phyloP scores from a whole-genome alignment of 2,797 vertebrate genomes.

The Falco columbarius region DNA sequence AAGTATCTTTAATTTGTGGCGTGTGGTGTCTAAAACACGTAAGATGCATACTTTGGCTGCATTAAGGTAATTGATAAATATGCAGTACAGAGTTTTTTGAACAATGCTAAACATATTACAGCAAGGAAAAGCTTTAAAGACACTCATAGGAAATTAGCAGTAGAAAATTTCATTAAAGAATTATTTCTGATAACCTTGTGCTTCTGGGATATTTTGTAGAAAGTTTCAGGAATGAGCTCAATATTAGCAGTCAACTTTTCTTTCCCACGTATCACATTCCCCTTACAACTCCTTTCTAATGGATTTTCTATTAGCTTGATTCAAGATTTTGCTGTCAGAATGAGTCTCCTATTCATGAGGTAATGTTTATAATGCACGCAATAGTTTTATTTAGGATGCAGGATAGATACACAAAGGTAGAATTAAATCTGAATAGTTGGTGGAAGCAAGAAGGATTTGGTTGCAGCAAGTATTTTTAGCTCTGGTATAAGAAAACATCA shows the following conservation, averaged over 20 bases:
- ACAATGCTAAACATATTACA: neutral
- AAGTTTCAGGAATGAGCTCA: neutral
- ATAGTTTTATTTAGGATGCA: neutral
- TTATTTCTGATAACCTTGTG: neutral
- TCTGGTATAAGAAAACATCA: neutral
- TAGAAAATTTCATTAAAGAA: neutral
- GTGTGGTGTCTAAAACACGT: neutral
- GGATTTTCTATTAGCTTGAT: neutral
- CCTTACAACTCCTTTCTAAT: neutral
- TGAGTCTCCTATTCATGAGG: neutral
- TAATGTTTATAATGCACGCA: neutral
- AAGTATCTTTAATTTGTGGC: neutral
- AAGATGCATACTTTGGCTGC: neutral
- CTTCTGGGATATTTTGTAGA: neutral
- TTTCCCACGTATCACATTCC: neutral
- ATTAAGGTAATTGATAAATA: neutral
- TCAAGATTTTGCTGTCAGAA: neutral
- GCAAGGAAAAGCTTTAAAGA: neutral
- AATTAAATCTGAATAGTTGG: neutral
- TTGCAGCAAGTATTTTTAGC: slow-evolving; percentile 11
- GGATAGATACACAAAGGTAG: neutral
- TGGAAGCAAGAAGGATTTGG: neutral
- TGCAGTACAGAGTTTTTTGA: neutral
- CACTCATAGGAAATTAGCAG: neutral
- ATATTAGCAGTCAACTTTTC: neutral